Conservation (phyloP, 2,797 vertebrate genomes). For the Nannoperca obscura region DNA sequence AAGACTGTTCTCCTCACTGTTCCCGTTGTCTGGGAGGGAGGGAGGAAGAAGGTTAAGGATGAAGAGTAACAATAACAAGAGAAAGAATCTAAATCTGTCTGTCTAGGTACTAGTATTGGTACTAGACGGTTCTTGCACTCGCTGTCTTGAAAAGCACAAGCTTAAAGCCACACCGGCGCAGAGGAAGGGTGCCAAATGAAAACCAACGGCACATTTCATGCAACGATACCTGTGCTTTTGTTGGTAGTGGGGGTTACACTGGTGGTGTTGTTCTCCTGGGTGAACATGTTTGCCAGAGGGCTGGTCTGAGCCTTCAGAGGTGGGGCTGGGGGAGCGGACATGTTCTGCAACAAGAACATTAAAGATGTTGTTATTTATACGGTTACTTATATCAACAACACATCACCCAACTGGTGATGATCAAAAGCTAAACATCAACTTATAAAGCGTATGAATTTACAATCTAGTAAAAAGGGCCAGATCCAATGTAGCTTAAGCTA, state of each 20-base stretch:
- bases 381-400: neutral
- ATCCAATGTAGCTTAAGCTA: neutral
- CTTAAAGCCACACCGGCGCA: neutral
- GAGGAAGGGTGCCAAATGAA: neutral
- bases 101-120: no score
- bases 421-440: neutral
- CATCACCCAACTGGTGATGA: neutral
- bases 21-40: conserved; percentile 65
- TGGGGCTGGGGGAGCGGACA: conserved; percentile 77
- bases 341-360: conserved; percentile 69
- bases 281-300: conserved; percentile 94
- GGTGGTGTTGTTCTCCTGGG: conserved; percentile 59
- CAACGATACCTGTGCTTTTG: conserved; percentile 61
- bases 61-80: neutral
- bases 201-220: neutral
- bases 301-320: conserved; percentile 87
- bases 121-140: neutral
- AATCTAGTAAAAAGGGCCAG: neutral
- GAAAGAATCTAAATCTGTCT: no score
- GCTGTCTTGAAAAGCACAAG: conserved; percentile 6
- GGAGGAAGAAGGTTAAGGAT: neutral
- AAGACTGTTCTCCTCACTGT: conserved; percentile 85
- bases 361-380: neutral
- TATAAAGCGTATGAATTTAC: neutral
- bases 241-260: conserved; percentile 23